phyloP scores from a whole-genome alignment of 2,113 vertebrate genomes.

The Lucifuga dentata region DNA sequence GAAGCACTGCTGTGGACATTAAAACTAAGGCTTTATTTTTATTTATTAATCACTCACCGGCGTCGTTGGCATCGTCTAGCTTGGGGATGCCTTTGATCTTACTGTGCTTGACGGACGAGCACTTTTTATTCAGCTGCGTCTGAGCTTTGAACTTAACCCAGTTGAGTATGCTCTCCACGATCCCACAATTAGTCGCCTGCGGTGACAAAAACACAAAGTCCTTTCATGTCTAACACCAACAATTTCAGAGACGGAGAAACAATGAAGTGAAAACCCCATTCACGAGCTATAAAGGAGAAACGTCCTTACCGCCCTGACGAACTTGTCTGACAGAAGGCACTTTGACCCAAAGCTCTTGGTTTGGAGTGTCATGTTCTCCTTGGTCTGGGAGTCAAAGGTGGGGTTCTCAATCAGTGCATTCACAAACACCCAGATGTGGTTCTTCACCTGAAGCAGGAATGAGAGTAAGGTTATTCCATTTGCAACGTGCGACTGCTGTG shows the following conservation, averaged over 20 bases:
- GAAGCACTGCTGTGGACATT: not conserved
- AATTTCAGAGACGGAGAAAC: not conserved
- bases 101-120: slow-evolving; percentile 98
- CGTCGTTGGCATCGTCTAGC: slow-evolving; percentile 97
- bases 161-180: slow-evolving; percentile 98
- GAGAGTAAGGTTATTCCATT: not conserved
- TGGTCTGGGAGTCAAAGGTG: slow-evolving; percentile 97
- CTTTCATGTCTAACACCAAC: not conserved
- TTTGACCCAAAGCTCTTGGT: slow-evolving; percentile 98
- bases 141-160: slow-evolving; percentile 99
- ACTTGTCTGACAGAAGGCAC: slow-evolving; percentile 95
- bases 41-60: slow-evolving; percentile 85
- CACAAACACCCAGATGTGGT: slow-evolving; percentile 99
- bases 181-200: slow-evolving; percentile 97
- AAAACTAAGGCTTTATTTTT: not conserved
- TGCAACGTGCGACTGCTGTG: not conserved
- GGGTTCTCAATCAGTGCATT: slow-evolving; percentile 98
- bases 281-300: not conserved
- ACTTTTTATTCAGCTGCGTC: slow-evolving; percentile 98
- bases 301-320: slow-evolving; percentile 92
- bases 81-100: slow-evolving; percentile 99
- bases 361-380: slow-evolving; percentile 99
- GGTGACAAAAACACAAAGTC: slow-evolving; percentile 21
- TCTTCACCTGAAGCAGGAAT: slow-evolving; percentile 90
- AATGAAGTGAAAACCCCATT: not conserved